phyloP scores from a whole-genome alignment of 2,113 vertebrate genomes.

The Atherinomorus stipes region DNA sequence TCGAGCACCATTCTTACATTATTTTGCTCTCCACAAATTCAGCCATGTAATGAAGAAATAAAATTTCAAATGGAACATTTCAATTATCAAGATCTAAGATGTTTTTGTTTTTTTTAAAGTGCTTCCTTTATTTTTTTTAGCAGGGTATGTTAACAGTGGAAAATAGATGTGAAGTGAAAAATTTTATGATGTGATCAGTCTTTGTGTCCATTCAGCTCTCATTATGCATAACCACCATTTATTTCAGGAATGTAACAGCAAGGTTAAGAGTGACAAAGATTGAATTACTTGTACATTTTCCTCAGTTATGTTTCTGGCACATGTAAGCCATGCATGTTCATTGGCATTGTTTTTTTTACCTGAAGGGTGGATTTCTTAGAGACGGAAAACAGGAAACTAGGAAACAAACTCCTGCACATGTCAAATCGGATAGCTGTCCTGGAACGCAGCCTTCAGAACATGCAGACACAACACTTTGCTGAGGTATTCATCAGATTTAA shows the following conservation, averaged over 20 bases:
- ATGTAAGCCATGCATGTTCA: too few relatives aligned
- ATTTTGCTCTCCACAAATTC: too few relatives aligned
- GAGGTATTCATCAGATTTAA: constrained; percentile 32
- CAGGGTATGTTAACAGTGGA: too few relatives aligned
- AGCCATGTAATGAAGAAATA: too few relatives aligned
- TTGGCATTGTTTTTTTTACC: constrained; percentile 10
- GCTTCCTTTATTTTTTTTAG: too few relatives aligned
- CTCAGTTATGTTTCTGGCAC: too few relatives aligned
- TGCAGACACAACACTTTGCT: constrained; percentile 18
- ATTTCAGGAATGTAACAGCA: not conserved
- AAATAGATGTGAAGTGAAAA: not conserved
- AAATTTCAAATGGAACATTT: too few relatives aligned
- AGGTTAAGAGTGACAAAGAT: not conserved
- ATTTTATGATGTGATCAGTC: too few relatives aligned
- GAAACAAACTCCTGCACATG: constrained; percentile 51
- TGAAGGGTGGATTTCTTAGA: constrained; percentile 66
- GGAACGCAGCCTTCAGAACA: constrained; percentile 45
- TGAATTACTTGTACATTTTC: not conserved
- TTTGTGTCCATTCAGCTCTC: not conserved
- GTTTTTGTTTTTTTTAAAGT: too few relatives aligned
- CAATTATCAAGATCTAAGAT: too few relatives aligned
- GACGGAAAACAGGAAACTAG: constrained; percentile 59
- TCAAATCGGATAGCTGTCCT: constrained; percentile 48
- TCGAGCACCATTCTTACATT: too few relatives aligned
- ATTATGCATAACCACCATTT: not conserved